Percentiles rank a stretch among this genome's conserved stretches.
phyloP scores from a whole-genome alignment of 2,113 vertebrate species.

The Nothoprocta perdicaria region DNA sequence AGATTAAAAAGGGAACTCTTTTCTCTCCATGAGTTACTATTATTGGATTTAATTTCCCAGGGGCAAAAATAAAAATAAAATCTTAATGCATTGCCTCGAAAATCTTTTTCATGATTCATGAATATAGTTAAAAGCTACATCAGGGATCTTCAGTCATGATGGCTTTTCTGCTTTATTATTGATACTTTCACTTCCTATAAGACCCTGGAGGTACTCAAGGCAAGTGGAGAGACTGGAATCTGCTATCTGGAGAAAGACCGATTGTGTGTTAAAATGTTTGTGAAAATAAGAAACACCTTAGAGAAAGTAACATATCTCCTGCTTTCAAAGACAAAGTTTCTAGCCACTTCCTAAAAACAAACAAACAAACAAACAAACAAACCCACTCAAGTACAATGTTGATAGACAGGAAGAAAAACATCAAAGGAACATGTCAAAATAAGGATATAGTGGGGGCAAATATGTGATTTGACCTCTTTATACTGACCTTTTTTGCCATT shows the following conservation, averaged over 20 bases:
- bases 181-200: neutral
- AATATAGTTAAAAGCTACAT: slow-evolving; percentile 30
- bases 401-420: neutral
- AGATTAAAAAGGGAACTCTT: neutral
- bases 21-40: slow-evolving; percentile 19
- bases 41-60: slow-evolving; percentile 62
- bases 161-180: neutral
- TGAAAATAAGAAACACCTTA: neutral
- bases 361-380: neutral
- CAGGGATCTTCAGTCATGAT: slow-evolving; percentile 21
- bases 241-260: neutral
- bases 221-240: neutral
- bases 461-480: neutral
- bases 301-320: neutral
- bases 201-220: neutral
- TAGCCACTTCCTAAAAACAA: neutral
- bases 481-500: neutral
- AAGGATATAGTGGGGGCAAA: neutral
- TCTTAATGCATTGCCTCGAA: slow-evolving; percentile 42
- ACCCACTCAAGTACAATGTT: neutral
- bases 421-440: neutral
- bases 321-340: neutral
- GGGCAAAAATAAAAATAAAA: slow-evolving; percentile 59
- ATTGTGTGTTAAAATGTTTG: neutral
- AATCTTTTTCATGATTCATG: slow-evolving; percentile 53